A percentile compares a stretch with the other conserved stretches of the same genome.
These are phyloP conservation scores for Magallana nippona DNA, from an alignment of 2,888 invertebrate species.

Conservation along the genomic window DNA sequence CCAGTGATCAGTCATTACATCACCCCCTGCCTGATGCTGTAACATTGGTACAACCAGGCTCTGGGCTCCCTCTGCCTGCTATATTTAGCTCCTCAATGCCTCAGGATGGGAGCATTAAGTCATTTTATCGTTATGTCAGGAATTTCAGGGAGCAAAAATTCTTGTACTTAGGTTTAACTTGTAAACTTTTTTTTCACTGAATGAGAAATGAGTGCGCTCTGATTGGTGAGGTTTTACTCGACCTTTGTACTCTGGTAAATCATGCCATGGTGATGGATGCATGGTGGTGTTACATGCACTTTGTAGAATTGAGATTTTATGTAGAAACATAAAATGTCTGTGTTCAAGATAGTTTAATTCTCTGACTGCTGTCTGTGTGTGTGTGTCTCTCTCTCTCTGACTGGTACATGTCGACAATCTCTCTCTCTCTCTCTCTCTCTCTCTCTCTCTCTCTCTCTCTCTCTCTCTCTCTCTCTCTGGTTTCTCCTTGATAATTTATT, in stretches of 20 bases:
- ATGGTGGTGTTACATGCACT: not conserved
- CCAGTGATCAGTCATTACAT: not conserved
- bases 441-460: too few relatives aligned
- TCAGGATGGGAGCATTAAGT: conserved; percentile 25
- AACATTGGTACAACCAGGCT: not conserved
- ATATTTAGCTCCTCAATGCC: conserved; percentile 12
- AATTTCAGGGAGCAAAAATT: conserved; percentile 28
- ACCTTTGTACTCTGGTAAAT: not conserved
- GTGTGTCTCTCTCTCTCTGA: too few relatives aligned
- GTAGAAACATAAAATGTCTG: too few relatives aligned
- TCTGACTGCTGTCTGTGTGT: too few relatives aligned
- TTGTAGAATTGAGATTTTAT: too few relatives aligned
- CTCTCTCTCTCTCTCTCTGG: too few relatives aligned
- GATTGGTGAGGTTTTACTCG: not conserved
- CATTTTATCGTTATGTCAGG: conserved; percentile 16
- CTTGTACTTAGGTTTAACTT: not conserved
- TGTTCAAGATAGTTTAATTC: too few relatives aligned
- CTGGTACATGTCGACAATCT: too few relatives aligned
- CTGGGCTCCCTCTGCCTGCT: not conserved
- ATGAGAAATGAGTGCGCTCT: not conserved
- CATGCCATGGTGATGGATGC: not conserved
- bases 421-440: too few relatives aligned
- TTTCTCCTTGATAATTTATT: too few relatives aligned
- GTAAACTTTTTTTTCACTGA: too few relatives aligned
- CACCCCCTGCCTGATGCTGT: not conserved